Base-by-base conservation (phyloP, 2,113 vertebrate genomes). In the Alligator sinensis region DNA sequence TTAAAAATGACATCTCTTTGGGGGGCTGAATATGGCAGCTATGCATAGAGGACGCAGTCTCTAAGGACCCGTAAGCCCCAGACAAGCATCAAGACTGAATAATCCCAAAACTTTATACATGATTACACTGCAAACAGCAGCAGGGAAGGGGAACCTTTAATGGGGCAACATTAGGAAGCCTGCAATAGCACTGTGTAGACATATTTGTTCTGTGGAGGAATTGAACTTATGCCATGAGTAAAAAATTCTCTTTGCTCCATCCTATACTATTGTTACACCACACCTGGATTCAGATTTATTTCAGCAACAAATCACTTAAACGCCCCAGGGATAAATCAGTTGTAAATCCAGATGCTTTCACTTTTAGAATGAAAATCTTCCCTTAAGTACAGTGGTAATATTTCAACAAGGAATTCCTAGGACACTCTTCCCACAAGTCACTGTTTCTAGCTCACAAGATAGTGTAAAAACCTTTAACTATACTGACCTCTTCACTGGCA, bases 371-470 rank as follows among this genome's bases (percentile, higher is more conserved):
- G 63, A 75, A 62, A 75, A 88, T 15, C 24, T 55, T 68, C n/a
- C 61, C 10, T 38, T 90, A 80, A 91, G 76, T 1, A 85, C 14
- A 11, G 27, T 64, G n/a, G 9, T 24, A 63, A 13, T 60, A n/a
- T 79, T 87, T 3, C 15, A 76, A 28, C 19, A 78, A 70, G 38
- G 28, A 92, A 87, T 89, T 57, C 25, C 25, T 66, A 11, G 16
- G 22, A 9, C 57, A 27, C 0, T 1, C 5, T 6, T 62, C 25
- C 59, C 81, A 60, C 0, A 0, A 38, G 74, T 22, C 59, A 59
- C 5, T 77, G 66, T 14, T 61, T 60, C 16, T 64, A 78, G 22
- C 22, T 47, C 5, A 11, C 11, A 72, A 62, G 3, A 11, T 30
- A n/a, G 54, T 94, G 54, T 38, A 22, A 57, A 11, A 70, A 9